A percentile compares a stretch with the other conserved stretches of the same genome.
Evolutionary conservation across 1,140 invertebrate genomes (phyloP).

Genomic region (Pseudobourletiella spinata): DNA sequence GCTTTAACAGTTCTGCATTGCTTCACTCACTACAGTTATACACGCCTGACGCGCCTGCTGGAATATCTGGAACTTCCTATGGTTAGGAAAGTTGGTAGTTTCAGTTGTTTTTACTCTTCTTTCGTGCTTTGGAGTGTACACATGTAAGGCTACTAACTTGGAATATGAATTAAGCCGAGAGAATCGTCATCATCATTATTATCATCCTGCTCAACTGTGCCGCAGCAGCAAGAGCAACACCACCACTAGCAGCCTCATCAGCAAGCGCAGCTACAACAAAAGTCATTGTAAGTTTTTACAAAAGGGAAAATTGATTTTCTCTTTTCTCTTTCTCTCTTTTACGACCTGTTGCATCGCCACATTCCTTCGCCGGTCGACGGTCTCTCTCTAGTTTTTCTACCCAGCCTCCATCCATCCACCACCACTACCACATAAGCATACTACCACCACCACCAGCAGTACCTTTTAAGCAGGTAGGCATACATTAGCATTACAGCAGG

Average conservation of each 20-base stretch:
- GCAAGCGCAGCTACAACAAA: not conserved
- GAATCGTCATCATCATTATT: not conserved
- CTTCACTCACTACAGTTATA: not conserved
- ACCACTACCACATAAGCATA: not conserved
- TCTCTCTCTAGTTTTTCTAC: conserved; percentile 1
- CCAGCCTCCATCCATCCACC: not conserved
- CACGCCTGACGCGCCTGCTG: not conserved
- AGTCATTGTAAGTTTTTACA: not conserved
- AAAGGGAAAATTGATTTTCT: conserved; percentile 8
- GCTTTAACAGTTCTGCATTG: too few species aligned
- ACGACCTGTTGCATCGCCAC: conserved; percentile 9
- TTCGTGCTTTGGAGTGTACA: not conserved
- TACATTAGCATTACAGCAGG: not conserved
- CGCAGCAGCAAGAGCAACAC: not conserved
- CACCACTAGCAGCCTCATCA: not conserved
- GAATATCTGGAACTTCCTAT: not conserved
- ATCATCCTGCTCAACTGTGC: not conserved
- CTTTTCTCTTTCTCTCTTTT: conserved; percentile 7
- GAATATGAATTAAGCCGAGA: not conserved
- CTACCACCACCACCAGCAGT: not conserved
- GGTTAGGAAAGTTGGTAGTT: not conserved
- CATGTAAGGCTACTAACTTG: not conserved
- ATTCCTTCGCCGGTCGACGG: conserved; percentile 4
- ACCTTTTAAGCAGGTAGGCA: not conserved
- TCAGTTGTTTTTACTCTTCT: not conserved